A percentile compares a stretch with the other conserved stretches of the same genome.
Evolutionary conservation across 1,140 invertebrate genomes (phyloP).

Genomic region (Globodera ellingtonae): DNA sequence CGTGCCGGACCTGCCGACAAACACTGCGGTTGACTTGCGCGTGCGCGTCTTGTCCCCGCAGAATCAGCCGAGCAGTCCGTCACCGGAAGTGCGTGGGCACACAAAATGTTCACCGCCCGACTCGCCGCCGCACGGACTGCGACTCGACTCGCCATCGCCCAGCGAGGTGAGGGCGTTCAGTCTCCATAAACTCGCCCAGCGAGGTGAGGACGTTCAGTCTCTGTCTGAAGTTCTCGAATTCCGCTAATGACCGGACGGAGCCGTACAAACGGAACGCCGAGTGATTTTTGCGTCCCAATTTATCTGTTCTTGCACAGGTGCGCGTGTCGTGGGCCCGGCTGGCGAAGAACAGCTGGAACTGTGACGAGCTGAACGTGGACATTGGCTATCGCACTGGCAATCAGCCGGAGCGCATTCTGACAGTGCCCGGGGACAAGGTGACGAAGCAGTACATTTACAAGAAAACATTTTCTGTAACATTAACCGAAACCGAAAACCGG

Average conservation of each 20-base stretch:
- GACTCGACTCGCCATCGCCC: conserved; percentile 59
- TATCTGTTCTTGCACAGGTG: conserved; percentile 18
- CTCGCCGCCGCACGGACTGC: conserved; percentile 57
- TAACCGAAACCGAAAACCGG: too few species aligned
- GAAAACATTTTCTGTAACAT: too few species aligned
- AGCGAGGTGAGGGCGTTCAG: conserved; percentile 46
- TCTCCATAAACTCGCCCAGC: too few species aligned
- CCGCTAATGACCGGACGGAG: background rate
- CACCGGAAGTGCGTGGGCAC: conserved; percentile 61
- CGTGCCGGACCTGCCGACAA: conserved; percentile 59
- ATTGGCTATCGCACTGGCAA: conserved; percentile 60
- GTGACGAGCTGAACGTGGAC: conserved; percentile 61
- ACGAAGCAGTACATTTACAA: too few species aligned
- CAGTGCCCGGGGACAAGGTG: conserved; percentile 56
- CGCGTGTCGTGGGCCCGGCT: conserved; percentile 62
- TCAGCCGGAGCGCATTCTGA: conserved; percentile 59
- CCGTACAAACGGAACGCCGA: background rate
- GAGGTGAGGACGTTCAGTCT: too few species aligned
- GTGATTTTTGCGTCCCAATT: background rate
- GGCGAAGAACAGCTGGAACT: conserved; percentile 61
- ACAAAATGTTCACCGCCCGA: conserved; percentile 64
- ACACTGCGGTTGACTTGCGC: conserved; percentile 59
- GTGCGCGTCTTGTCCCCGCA: conserved; percentile 53
- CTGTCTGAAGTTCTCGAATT: too few species aligned
- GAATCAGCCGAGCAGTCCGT: conserved; percentile 59